A percentile compares a stretch with the other conserved stretches of the same genome.
phyloP scores from a whole-genome alignment of 2,113 vertebrate genomes.

The Melozone crissalis region DNA sequence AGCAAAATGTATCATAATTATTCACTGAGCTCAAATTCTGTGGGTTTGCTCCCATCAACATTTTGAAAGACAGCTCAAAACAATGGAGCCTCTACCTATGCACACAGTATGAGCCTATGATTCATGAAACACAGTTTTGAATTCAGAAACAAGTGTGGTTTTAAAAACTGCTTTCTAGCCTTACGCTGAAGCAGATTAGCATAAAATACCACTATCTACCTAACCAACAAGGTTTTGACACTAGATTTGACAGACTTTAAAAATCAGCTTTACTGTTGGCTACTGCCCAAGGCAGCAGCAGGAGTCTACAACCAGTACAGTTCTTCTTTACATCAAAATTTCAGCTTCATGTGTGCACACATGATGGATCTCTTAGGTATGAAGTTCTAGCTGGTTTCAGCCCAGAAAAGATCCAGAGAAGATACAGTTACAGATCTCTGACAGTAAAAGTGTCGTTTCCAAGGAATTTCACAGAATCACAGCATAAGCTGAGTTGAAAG shows the following conservation, averaged over 20 bases:
- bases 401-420: not conserved
- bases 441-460: not conserved
- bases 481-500: not conserved
- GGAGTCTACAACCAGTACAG: not conserved
- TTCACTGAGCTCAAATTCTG: not conserved
- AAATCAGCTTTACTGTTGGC: not conserved
- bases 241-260: not conserved
- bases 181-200: not conserved
- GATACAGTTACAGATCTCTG: not conserved
- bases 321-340: not conserved
- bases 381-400: not conserved
- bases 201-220: not conserved
- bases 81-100: not conserved
- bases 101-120: not conserved
- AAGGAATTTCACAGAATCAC: not conserved
- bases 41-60: not conserved
- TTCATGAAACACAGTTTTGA: not conserved
- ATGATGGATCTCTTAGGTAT: not conserved
- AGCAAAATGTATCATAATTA: not conserved
- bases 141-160: not conserved
- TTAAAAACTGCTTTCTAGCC: not conserved
- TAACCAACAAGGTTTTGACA: not conserved
- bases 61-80: not conserved
- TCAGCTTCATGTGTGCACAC: not conserved
- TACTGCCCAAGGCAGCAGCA: not conserved